Evolutionary conservation across 2,888 invertebrate species (phyloP), one percentile per base, ranked within the genome.

Genomic region (Latheticus oryzae): DNA sequence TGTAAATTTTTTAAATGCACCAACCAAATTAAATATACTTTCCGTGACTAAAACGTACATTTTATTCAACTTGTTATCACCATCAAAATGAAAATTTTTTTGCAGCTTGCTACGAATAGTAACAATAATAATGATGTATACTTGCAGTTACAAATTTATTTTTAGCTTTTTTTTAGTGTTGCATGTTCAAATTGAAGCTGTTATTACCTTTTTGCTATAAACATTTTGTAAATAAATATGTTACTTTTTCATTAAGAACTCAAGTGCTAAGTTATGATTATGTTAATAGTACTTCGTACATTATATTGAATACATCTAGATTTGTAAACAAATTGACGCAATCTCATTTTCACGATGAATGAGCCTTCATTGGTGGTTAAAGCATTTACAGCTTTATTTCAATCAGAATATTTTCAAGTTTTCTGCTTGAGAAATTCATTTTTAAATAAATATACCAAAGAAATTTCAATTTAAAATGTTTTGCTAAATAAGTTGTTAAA

Each of bases 181-280:
- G 53, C 53, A 53, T 53, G 53, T 43, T 53, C 38, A 28, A 38
- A 50, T 8, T 13, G 13, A 53, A 40, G 43, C 43, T 21, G 42
- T 33, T 37, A 47, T 58, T 52, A 61, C 61, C 61, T 61, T 56
- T 54, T 60, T 48, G 55, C 58, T 52, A 61, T 58, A 57, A 60
- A 54, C 60, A 58, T 53, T 43, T 60, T 55, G 53, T 42, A 32
- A 21, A 47, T 50, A 58, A 59, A 61, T 61, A 56, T 61, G n/a
- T 61, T 58, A 53, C 61, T 43, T 37, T 56, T 59, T 56, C 50
- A 52, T 61, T 59, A 61, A 48, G 40, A 56, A 40, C 35, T 26
- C 53, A 50, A 33, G 61, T 61, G 58, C 56, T 58, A 56, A 61
- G 59, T 56, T 56, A 30, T 50, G 40, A 50, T 56, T 56, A 56